Evolutionary conservation across 2,888 invertebrate species (phyloP).

Genomic region (Scaptomyza caliginosa): DNA sequence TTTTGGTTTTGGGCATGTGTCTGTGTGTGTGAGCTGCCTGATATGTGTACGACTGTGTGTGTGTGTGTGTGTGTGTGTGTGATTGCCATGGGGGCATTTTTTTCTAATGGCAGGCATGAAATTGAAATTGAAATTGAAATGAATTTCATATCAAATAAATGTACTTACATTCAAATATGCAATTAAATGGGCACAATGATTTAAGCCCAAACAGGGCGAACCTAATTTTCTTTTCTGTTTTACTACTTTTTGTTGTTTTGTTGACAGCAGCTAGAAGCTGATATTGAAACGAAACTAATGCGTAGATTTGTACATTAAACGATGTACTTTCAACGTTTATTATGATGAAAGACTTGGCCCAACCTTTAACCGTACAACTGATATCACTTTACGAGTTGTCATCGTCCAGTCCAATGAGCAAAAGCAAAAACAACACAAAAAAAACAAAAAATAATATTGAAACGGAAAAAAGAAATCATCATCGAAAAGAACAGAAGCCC

Average conservation of each 20-base stretch:
- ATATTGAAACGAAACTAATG: conserved; percentile 44
- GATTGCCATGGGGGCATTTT: conserved; percentile 60
- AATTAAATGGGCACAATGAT: conserved; percentile 44
- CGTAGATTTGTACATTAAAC: background rate
- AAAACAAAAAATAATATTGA: conserved; percentile 5
- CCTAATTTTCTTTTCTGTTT: background rate
- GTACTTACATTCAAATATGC: conserved; percentile 47
- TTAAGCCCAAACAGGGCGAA: conserved; percentile 16
- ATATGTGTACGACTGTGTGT: conserved; percentile 33
- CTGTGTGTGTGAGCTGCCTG: conserved; percentile 41
- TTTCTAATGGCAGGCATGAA: conserved; percentile 63
- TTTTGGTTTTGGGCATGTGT: conserved; percentile 50
- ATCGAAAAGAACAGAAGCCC: conserved; percentile 10
- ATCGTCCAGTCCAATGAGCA: conserved; percentile 33
- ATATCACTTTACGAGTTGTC: conserved; percentile 55
- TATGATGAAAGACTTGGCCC: conserved; percentile 46
- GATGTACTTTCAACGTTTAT: conserved; percentile 2
- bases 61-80: conserved; percentile 23
- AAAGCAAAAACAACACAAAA: conserved; percentile 9
- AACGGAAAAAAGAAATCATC: conserved; percentile 9
- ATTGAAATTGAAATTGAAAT: conserved; percentile 72
- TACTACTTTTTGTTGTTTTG: too few species aligned
- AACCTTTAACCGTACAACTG: conserved; percentile 59
- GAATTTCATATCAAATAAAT: conserved; percentile 68
- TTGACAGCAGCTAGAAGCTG: conserved; percentile 7